A percentile compares a stretch with the other conserved stretches of the same genome.
These are phyloP conservation scores for Zenarchopterus dispar DNA, from an alignment of 2,797 vertebrate genomes.

Conservation along the genomic window DNA sequence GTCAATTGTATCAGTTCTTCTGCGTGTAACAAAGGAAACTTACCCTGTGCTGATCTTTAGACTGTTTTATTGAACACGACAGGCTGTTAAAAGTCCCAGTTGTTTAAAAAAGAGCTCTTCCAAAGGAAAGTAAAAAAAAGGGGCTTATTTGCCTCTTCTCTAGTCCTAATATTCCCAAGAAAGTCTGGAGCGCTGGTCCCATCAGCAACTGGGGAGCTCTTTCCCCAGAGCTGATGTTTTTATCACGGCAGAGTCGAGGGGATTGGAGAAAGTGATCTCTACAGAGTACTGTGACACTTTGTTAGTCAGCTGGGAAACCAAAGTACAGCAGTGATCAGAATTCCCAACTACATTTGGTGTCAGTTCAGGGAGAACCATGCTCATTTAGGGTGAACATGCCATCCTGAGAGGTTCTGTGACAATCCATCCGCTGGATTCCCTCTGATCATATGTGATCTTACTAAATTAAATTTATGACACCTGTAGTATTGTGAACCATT, in stretches of 20 bases:
- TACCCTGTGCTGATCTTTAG: conserved; percentile 29
- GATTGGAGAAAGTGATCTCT: conserved; percentile 36
- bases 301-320: conserved; percentile 33
- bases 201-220: conserved; percentile 46
- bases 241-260: conserved; percentile 48
- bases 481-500: no score
- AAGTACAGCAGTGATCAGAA: conserved; percentile 30
- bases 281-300: conserved; percentile 25
- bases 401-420: no score
- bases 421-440: no score
- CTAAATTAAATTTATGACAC: no score
- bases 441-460: no score
- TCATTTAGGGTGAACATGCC: no score
- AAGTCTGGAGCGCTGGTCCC: conserved; percentile 56
- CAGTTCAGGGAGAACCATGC: conserved; percentile 1
- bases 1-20: conserved; percentile 54
- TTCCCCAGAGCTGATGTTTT: conserved; percentile 47
- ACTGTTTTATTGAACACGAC: conserved; percentile 41
- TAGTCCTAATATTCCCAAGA: conserved; percentile 31
- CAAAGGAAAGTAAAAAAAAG: conserved; percentile 17
- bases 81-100: conserved; percentile 46
- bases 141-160: conserved; percentile 14
- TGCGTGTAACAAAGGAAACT: conserved; percentile 30
- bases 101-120: conserved; percentile 41
- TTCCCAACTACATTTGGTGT: conserved; percentile 2